Percentiles rank a stretch among this genome's conserved stretches.
Evolutionary conservation across 2,113 vertebrate species (phyloP).

Genomic region (Mola mola): DNA sequence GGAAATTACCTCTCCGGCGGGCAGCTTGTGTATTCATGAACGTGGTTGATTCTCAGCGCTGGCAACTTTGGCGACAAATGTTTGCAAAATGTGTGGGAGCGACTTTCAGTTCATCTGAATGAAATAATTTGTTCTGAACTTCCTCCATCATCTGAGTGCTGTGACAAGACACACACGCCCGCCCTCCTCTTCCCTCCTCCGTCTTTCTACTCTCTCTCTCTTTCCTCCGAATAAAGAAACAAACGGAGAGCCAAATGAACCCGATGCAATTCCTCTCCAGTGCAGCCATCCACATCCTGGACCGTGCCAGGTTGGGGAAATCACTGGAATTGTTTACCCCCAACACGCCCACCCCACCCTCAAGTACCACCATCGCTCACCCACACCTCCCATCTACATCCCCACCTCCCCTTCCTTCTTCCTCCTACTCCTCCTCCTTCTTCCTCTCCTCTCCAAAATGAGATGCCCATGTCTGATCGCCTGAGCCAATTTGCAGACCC

Average conservation of each 20-base stretch:
- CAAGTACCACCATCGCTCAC: constrained; percentile 27
- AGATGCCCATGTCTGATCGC: constrained; percentile 83
- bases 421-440: constrained; percentile 19
- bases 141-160: constrained; percentile 62
- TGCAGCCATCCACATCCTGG: constrained; percentile 80
- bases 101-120: constrained; percentile 64
- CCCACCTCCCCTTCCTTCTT: constrained; percentile 19
- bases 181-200: constrained; percentile 21
- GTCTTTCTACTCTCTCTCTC: constrained; percentile 32
- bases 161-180: constrained; percentile 60
- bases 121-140: constrained; percentile 71
- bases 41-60: constrained; percentile 14
- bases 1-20: constrained; percentile 20
- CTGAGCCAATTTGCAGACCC: constrained; percentile 85
- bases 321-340: constrained; percentile 76
- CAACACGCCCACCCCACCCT: constrained; percentile 12
- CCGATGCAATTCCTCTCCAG: constrained; percentile 76
- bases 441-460: constrained; percentile 80
- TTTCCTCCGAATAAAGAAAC: constrained; percentile 74
- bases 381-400: constrained; percentile 51
- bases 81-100: constrained; percentile 67
- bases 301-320: constrained; percentile 81
- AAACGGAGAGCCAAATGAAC: constrained; percentile 75
- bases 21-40: constrained; percentile 39
- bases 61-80: constrained; percentile 53